phyloP scores from a whole-genome alignment of 2,797 vertebrate species.

The Tokudaia muenninki region DNA sequence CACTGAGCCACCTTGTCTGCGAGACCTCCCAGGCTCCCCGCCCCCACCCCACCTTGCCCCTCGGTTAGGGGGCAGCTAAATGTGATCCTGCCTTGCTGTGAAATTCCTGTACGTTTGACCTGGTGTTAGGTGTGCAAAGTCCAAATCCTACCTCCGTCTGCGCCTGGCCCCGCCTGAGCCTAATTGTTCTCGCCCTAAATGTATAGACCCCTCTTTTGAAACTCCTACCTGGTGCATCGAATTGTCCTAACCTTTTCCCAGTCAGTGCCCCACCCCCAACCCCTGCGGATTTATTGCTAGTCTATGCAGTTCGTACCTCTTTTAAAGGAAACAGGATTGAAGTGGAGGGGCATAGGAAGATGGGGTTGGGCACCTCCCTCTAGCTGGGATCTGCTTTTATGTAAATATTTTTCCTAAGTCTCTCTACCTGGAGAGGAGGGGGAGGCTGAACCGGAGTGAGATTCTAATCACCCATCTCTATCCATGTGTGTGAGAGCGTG shows the following conservation, averaged over 20 bases:
- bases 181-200: constrained; percentile 54
- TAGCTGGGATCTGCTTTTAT: constrained; percentile 71
- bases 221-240: constrained; percentile 73
- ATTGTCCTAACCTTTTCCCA: constrained; percentile 73
- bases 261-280: not conserved
- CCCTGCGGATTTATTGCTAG: constrained; percentile 67
- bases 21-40: constrained; percentile 12
- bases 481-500: constrained; percentile 65
- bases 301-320: constrained; percentile 70
- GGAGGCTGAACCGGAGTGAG: constrained; percentile 42
- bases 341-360: constrained; percentile 60
- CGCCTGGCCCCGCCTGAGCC: constrained; percentile 72
- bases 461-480: constrained; percentile 36
- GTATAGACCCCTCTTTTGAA: constrained; percentile 71
- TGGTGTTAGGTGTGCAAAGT: constrained; percentile 84
- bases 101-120: constrained; percentile 78
- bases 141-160: constrained; percentile 80
- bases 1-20: constrained; percentile 41
- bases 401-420: constrained; percentile 81
- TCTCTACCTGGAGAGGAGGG: constrained; percentile 66
- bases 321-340: constrained; percentile 45
- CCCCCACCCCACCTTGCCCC: constrained; percentile 57
- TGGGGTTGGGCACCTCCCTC: constrained; percentile 33
- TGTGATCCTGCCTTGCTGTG: constrained; percentile 82
- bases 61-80: constrained; percentile 73